Base-by-base conservation (phyloP, 2,797 vertebrate species). In the Pelobates cultripes region DNA sequence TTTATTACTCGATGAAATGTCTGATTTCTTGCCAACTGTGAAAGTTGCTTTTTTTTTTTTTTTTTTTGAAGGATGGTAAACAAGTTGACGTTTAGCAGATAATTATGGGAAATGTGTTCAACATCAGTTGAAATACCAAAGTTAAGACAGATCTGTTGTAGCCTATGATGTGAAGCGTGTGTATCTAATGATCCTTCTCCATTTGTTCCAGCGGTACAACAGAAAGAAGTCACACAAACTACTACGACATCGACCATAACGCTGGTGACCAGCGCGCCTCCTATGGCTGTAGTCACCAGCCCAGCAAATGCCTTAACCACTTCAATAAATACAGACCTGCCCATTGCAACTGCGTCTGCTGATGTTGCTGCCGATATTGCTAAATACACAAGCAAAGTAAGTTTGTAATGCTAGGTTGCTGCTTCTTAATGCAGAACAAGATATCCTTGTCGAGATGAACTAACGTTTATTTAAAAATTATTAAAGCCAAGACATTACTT, bases 321-420 rank as follows among this genome's bases (percentile, higher is more conserved):
- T 55, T 92, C 93, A 0, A 69, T 92, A 85, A 92, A 85, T 5
- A 91, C 95, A 77, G 97, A 99, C 85, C 83, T 97, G 83, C 96
- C 96, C 85, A 96, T 98, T 73, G 96, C 97, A 70, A 98, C 96
- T 0, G 95, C 93, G 66, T 99, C 98, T 0, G 97, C 97, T 1
- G 97, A 99, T 51, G 96, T 97, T 40, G 98, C 98, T 75, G 96
- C 98, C 72, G 98, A 99, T 85, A 99, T 99, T 40, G 95, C 97
- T 89, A 99, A 99, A 88, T 99, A 99, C 73, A 99, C 98, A 77
- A 97, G 94, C 90, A 99, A 99, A 93, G 98, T 97, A 90, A 92
- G 95, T 91, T 7, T n/a, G n/a, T 8, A 8, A 17, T 44, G 9
- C 42, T 7, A 5, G 17, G 2, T 40, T 40, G 17, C n/a, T 5